Evolutionary conservation across 1,140 invertebrate genomes (phyloP).

Genomic region (Bombus difficillimus): DNA sequence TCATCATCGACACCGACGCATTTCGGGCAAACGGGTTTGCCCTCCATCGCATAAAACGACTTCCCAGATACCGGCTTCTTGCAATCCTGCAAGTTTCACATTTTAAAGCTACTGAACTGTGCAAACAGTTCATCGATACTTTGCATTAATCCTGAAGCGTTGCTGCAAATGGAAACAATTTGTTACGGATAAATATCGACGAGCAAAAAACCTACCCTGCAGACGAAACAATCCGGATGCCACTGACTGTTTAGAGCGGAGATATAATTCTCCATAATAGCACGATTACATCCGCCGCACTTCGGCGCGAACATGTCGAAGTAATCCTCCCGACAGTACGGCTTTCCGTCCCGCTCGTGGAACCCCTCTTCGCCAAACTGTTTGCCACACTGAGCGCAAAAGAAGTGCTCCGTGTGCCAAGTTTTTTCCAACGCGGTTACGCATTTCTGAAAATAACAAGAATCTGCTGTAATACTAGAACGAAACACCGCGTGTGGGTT

Average conservation of each 20-base stretch:
- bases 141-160: not conserved
- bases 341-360: slow-evolving; percentile 96
- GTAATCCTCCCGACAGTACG: slow-evolving; percentile 97
- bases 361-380: slow-evolving; percentile 98
- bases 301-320: slow-evolving; percentile 99
- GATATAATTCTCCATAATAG: slow-evolving; percentile 99
- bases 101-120: slow-evolving; percentile 22
- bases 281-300: slow-evolving; percentile 97
- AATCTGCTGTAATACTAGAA: not conserved
- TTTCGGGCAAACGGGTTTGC: slow-evolving; percentile 94
- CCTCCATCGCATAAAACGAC: slow-evolving; percentile 97
- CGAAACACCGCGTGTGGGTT: not conserved
- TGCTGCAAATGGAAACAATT: slow-evolving; percentile 23
- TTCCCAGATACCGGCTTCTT: slow-evolving; percentile 94
- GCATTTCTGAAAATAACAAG: slow-evolving; percentile 91
- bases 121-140: not conserved
- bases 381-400: slow-evolving; percentile 98
- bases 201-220: slow-evolving; percentile 91
- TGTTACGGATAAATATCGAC: not conserved
- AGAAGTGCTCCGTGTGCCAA: slow-evolving; percentile 99
- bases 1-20: slow-evolving; percentile 95
- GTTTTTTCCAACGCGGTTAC: slow-evolving; percentile 99
- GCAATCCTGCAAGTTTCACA: slow-evolving; percentile 90
- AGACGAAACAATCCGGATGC: slow-evolving; percentile 99
- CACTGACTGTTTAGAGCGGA: slow-evolving; percentile 98